phyloP scores from a whole-genome alignment of 2,888 invertebrate genomes.

The Epistrophe grossulariae region DNA sequence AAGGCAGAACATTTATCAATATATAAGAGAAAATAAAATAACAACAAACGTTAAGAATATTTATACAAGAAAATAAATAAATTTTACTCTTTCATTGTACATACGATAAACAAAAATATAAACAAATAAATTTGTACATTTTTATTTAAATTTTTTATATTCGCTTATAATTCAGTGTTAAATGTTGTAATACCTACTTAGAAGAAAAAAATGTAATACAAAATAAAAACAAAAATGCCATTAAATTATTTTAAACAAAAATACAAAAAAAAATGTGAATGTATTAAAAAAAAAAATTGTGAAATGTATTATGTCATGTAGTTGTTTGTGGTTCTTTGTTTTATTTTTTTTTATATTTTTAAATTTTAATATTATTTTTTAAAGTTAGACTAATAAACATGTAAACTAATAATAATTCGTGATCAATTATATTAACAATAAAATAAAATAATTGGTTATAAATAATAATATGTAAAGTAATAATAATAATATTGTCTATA shows the following conservation, averaged over 20 bases:
- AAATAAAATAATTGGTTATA: constrained; percentile 47
- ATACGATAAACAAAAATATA: constrained; percentile 57
- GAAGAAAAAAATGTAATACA: constrained; percentile 15
- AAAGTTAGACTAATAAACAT: constrained; percentile 9
- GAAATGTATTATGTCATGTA: constrained; percentile 67
- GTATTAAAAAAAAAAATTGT: constrained; percentile 69
- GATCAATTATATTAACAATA: constrained; percentile 55
- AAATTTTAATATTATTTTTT: constrained; percentile 1
- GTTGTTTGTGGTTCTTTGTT: constrained; percentile 56
- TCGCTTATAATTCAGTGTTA: constrained; percentile 76
- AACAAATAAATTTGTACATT: constrained; percentile 73
- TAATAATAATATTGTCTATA: constrained; percentile 19
- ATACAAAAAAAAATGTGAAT: constrained; percentile 52
- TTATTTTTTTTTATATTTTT: not conserved
- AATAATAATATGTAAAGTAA: constrained; percentile 7
- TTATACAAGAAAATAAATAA: constrained; percentile 46
- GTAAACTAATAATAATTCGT: constrained; percentile 45
- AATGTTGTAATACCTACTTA: constrained; percentile 76
- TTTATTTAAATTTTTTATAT: constrained; percentile 77
- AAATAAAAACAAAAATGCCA: constrained; percentile 43
- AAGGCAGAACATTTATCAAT: constrained; percentile 59
- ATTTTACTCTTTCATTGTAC: constrained; percentile 72
- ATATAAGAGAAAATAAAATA: constrained; percentile 26
- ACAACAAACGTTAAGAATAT: constrained; percentile 36
- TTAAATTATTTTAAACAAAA: constrained; percentile 48